Base-by-base conservation (phyloP, 2,888 invertebrate genomes). In the Torymus aiolomorphi region DNA sequence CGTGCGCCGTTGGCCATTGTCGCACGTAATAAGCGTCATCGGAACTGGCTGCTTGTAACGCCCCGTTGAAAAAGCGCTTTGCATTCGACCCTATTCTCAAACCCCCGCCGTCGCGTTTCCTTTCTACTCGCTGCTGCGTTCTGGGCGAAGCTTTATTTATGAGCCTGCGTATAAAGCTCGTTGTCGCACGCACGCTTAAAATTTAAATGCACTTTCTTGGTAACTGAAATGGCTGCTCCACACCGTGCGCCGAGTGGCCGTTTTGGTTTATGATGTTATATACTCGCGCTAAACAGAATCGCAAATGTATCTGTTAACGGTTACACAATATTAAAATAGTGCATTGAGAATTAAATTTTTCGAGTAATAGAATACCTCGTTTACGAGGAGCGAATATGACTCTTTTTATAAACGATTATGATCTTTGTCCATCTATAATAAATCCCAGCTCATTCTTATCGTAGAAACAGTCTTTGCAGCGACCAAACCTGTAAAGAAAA, bases 181-280 rank as follows among this genome's bases (percentile, higher is more conserved):
- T 59, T 42, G 59, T n/a, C 56, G 16, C 18, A 12, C 24, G 63
- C 8, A 42, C 51, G 18, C 42, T 75, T 75, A 75, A 75, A 75
- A 51, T 75, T 74, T 75, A 66, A 75, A 75, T 57, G 75, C 66
- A 75, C 75, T 66, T 66, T 59, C 54, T 51, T 20, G 57, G 51
- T 75, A 75, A 75, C 59, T 75, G 75, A 75, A 75, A 66, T 42
- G 59, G 66, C 42, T 42, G 42, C 8, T 42, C 8, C 42, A 8
- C 42, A 20, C 1, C 20, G 20, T 2, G 20, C 20, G 18, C 0
- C 2, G 5, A 18, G 1, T 20, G 11, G 42, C 42, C 11, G 56
- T 65, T 57, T 65, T 42, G 65, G 16, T 63, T 42, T 24, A 4
- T 5, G 42, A 42, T 14, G n/a, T n/a, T n/a, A 20, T 49, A 14